These are phyloP conservation scores for Diploscapter pachys DNA, from an alignment of 1,140 invertebrate genomes.

Conservation along the genomic window DNA sequence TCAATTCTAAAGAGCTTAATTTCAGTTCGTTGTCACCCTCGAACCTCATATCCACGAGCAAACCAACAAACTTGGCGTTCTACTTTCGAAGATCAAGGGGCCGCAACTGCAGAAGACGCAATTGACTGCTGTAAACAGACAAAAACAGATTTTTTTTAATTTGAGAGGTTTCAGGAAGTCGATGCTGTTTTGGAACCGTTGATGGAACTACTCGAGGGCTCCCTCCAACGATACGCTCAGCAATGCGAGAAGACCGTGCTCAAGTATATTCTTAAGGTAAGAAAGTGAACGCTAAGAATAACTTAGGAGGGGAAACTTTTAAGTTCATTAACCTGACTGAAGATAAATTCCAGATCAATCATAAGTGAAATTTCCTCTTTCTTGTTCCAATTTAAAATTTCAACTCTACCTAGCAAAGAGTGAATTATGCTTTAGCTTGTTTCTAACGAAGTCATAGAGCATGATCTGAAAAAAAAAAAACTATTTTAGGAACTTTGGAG, in stretches of 20 bases:
- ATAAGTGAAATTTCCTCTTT: too few species aligned
- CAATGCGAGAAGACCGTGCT: conserved; percentile 98
- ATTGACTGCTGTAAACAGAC: conserved; percentile 66
- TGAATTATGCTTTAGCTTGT: too few species aligned
- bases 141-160: neutral
- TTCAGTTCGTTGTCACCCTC: conserved; percentile 82
- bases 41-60: conserved; percentile 88
- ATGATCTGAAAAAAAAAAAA: too few species aligned
- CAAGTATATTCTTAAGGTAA: conserved; percentile 85
- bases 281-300: neutral
- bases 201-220: conserved; percentile 87
- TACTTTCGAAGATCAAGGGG: conserved; percentile 86
- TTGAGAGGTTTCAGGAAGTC: conserved; percentile 69
- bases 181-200: conserved; percentile 91
- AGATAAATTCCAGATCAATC: too few species aligned
- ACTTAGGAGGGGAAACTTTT: neutral
- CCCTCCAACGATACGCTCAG: conserved; percentile 89
- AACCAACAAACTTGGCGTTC: conserved; percentile 84
- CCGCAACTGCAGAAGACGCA: conserved; percentile 64
- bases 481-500: conserved; percentile 83
- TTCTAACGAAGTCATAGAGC: too few species aligned
- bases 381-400: too few species aligned
- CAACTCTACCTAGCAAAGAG: too few species aligned
- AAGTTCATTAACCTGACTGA: neutral
- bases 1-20: neutral